These are phyloP conservation scores for Heliconius charithonia DNA, from an alignment of 2,888 invertebrate genomes.

Conservation along the genomic window DNA sequence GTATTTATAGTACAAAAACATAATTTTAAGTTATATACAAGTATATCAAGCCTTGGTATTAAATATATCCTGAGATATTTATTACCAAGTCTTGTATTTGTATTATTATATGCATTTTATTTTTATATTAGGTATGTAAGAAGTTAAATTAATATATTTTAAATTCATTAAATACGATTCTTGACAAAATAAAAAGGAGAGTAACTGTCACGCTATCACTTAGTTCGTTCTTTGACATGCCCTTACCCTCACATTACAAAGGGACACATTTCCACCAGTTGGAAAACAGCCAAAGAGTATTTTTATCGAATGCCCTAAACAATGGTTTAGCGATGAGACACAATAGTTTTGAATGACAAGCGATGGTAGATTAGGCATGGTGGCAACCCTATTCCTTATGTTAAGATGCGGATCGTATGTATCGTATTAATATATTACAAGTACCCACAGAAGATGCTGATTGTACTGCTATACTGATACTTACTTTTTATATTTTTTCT, in stretches of 20 bases:
- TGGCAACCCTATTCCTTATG: conserved; percentile 50
- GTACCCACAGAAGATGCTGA: neutral
- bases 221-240: conserved; percentile 35
- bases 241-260: conserved; percentile 48
- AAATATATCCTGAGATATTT: too few species aligned
- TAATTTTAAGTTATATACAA: too few species aligned
- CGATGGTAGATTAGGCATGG: conserved; percentile 81
- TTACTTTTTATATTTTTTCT: neutral
- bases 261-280: conserved; percentile 56
- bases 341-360: conserved; percentile 78
- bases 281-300: conserved; percentile 75
- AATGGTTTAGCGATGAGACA: conserved; percentile 71
- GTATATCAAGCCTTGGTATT: too few species aligned
- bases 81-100: too few species aligned
- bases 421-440: conserved; percentile 1
- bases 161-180: conserved; percentile 4
- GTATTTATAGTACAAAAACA: too few species aligned
- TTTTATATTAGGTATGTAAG: neutral
- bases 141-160: neutral
- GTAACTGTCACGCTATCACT: conserved; percentile 40
- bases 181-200: conserved; percentile 24
- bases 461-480: neutral
- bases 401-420: conserved; percentile 39
- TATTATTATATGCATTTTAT: neutral
- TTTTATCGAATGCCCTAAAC: conserved; percentile 79